Base-by-base conservation (phyloP, 2,113 vertebrate genomes). In the Cephalophus harveyi region DNA sequence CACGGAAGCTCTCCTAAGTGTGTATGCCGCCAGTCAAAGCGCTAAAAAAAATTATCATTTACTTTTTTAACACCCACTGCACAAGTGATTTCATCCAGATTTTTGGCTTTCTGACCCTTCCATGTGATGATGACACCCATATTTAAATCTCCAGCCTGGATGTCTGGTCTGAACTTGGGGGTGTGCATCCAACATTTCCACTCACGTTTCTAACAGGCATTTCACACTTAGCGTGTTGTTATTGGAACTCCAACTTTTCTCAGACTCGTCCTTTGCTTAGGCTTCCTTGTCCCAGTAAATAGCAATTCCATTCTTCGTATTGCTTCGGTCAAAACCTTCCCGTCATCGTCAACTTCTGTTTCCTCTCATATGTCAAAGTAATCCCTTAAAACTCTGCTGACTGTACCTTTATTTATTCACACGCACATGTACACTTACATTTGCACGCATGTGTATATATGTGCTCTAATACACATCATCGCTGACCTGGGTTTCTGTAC, bases 371-470 rank as follows among this genome's bases (percentile, higher is more conserved):
- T 6, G 5, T 89, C 50, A 54, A 10, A 7, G 79, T 52, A 48
- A 59, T 50, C 17, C n/a, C 30, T 36, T 55, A 28, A 57, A 54
- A 43, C 55, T 59, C 48, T 15, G 21, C 30, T 4, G 7, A 50
- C 15, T 54, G 40, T 25, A 7, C 57, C n/a, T 59, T 79, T 85
- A 23, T 89, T 46, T 74, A 28, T 21, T 82, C 33, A 57, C 16
- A 48, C 4, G 15, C 23, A 64, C 28, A 36, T 0, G 1, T 10
- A 48, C 57, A 5, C 2, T 12, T 74, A 30, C 64, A 5, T 43
- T 4, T 40, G 8, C 17, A 4, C 27, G 5, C 36, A 33, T 67
- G 40, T 43, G 88, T 55, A 48, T 82, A 15, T 28, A 3, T 17
- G 36, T 43, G 67, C 43, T 57, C 30, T 71, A 7, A 48, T 36